Conservation (phyloP, 2,797 vertebrate genomes). For the Chaetophractus vellerosus region DNA sequence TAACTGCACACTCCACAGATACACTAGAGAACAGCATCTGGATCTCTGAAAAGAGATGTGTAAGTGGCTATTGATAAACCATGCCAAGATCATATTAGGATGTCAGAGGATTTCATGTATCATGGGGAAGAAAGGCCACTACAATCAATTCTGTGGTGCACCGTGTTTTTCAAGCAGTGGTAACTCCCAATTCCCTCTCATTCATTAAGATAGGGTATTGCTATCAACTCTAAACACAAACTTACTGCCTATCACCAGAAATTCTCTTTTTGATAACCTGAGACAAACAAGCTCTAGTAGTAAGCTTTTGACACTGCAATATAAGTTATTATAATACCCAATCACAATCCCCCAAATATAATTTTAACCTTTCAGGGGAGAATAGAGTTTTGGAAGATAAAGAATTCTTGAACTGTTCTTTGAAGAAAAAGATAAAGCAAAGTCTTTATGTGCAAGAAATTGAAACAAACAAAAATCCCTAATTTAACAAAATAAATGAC, state of each 20-base stretch:
- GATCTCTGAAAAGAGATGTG: slow-evolving; percentile 19
- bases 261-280: slow-evolving; percentile 50
- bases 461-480: slow-evolving; percentile 22
- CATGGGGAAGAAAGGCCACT: slow-evolving; percentile 17
- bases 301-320: slow-evolving; percentile 14
- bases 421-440: slow-evolving; percentile 57
- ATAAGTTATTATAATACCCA: slow-evolving; percentile 18
- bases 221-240: slow-evolving; percentile 64
- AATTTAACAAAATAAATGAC: slow-evolving; percentile 45
- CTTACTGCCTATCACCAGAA: slow-evolving; percentile 8
- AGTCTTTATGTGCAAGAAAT: slow-evolving; percentile 36
- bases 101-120: slow-evolving; percentile 50
- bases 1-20: slow-evolving; percentile 43
- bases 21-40: slow-evolving; percentile 25
- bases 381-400: slow-evolving; percentile 8
- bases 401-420: slow-evolving; percentile 51
- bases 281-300: slow-evolving; percentile 50
- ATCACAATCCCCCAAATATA: slow-evolving; percentile 18
- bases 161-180: slow-evolving; percentile 10
- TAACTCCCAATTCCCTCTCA: slow-evolving; percentile 56
- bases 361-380: slow-evolving; percentile 60
- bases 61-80: slow-evolving; percentile 51
- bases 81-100: slow-evolving; percentile 56
- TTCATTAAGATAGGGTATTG: neutral
- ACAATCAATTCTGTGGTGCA: slow-evolving; percentile 8